A percentile compares a stretch with the other conserved stretches of the same genome.
phyloP scores from a whole-genome alignment of 2,113 vertebrate species.

The Percina caprodes region DNA sequence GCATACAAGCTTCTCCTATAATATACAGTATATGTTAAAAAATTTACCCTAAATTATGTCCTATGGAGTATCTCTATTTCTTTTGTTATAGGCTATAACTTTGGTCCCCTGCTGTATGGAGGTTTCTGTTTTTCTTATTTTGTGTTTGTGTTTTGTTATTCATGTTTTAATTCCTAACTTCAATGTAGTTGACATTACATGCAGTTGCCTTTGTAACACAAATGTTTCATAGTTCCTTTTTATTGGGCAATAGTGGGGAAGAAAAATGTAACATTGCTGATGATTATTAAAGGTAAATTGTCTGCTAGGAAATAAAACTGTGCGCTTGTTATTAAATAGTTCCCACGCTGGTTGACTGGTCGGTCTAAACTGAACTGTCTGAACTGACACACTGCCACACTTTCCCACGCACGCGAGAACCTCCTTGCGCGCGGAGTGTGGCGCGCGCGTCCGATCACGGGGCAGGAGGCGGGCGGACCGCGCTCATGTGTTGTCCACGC shows the following conservation, averaged over 20 bases:
- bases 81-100: not conserved
- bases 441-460: slow-evolving; percentile 71
- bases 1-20: not conserved
- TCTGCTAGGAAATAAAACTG: not conserved
- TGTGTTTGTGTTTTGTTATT: not conserved
- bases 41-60: not conserved
- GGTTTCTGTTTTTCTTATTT: not conserved
- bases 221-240: not conserved
- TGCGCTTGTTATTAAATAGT: slow-evolving; percentile 47
- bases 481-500: slow-evolving; percentile 87
- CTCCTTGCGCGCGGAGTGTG: slow-evolving; percentile 67
- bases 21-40: not conserved
- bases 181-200: not conserved
- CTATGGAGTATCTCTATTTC: not conserved
- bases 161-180: not conserved
- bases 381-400: slow-evolving; percentile 85
- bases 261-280: not conserved
- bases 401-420: slow-evolving; percentile 81
- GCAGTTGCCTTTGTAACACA: not conserved
- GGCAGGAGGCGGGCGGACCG: slow-evolving; percentile 79
- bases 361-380: slow-evolving; percentile 61
- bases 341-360: slow-evolving; percentile 73
- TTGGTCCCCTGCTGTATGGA: not conserved
- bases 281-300: not conserved
- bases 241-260: not conserved